These are phyloP conservation scores for Papilio dardanus DNA, from an alignment of 1,140 invertebrate genomes.

Conservation along the genomic window DNA sequence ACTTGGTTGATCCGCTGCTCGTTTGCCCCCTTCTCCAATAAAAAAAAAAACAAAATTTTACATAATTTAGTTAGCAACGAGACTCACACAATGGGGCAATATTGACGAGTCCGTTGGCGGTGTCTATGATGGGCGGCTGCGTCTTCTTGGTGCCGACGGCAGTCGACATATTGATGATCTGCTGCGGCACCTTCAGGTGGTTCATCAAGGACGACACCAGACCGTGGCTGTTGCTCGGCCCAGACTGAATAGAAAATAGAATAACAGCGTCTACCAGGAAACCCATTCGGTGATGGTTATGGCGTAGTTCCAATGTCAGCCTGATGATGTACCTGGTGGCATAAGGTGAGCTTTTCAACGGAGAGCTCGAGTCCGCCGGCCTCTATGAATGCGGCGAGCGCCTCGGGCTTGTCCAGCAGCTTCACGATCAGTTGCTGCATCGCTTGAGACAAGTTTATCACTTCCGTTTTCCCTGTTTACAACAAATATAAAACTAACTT, in stretches of 20 bases:
- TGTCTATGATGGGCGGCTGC: constrained; percentile 79
- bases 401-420: constrained; percentile 69
- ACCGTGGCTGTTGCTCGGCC: constrained; percentile 72
- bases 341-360: constrained; percentile 79
- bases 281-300: too few relatives aligned
- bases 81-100: constrained; percentile 92
- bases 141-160: constrained; percentile 83
- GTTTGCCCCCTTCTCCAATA: too few relatives aligned
- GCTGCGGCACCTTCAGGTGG: constrained; percentile 76
- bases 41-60: too few relatives aligned
- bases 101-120: constrained; percentile 89
- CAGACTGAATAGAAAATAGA: constrained; percentile 58
- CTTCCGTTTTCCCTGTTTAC: constrained; percentile 67
- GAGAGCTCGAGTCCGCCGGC: constrained; percentile 72
- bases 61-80: neutral
- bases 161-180: constrained; percentile 82
- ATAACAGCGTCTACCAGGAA: too few relatives aligned
- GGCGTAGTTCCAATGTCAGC: too few relatives aligned
- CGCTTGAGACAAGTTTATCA: constrained; percentile 72
- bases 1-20: too few relatives aligned
- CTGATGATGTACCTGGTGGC: constrained; percentile 75
- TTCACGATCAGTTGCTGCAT: constrained; percentile 74
- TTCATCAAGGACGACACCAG: constrained; percentile 79
- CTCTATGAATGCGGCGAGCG: constrained; percentile 69
- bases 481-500: too few relatives aligned